Conservation (phyloP, 2,113 vertebrate genomes). For the Ceyx melanurus region DNA sequence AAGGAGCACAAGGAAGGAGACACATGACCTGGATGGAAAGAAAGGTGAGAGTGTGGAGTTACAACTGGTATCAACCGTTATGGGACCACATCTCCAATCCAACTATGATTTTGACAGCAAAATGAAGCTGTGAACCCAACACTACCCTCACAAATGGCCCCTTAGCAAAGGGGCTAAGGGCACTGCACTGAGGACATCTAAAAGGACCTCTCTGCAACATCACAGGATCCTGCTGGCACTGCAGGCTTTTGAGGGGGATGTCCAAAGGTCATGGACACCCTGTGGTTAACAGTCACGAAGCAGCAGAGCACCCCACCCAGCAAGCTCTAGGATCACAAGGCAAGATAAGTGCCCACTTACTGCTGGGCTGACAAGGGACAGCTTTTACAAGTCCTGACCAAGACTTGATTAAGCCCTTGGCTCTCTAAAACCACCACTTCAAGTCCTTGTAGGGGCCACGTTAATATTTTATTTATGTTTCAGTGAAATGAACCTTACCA, state of each 20-base stretch:
- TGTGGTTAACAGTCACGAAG: background rate
- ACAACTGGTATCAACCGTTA: background rate
- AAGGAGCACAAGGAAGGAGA: background rate
- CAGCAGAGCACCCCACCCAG: background rate
- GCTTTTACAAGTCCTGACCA: background rate
- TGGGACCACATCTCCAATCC: background rate
- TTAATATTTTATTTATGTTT: background rate
- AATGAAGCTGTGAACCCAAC: background rate
- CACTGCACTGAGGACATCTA: background rate
- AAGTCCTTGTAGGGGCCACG: background rate
- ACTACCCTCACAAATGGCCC: background rate
- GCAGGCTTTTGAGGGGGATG: background rate
- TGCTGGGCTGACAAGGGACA: background rate
- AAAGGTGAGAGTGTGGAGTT: background rate
- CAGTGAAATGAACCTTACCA: background rate
- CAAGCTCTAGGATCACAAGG: background rate
- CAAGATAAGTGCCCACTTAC: background rate
- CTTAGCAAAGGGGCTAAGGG: background rate
- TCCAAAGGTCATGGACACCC: background rate
- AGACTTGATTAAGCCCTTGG: background rate
- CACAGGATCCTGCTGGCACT: background rate
- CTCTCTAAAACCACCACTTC: background rate
- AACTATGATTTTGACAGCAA: background rate
- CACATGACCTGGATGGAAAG: background rate
- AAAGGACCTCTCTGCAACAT: background rate